These are phyloP conservation scores for Lindbergichthys nudifrons DNA, from an alignment of 2,797 vertebrate species.

Conservation along the genomic window DNA sequence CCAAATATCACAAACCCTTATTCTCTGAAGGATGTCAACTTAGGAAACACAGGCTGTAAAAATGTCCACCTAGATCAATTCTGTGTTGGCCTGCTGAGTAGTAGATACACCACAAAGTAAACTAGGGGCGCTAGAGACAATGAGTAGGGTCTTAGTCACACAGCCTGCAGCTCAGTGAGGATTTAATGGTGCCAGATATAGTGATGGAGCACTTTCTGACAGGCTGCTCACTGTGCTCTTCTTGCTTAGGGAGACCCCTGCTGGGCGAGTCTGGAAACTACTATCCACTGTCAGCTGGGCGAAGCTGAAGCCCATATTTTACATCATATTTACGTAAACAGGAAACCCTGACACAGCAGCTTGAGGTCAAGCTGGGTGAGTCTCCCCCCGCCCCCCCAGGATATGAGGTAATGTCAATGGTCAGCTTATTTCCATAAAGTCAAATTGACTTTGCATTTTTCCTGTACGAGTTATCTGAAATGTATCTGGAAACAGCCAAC, in stretches of 20 bases:
- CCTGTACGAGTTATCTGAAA: neutral
- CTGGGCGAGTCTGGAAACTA: slow-evolving; percentile 52
- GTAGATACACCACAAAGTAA: slow-evolving; percentile 48
- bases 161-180: slow-evolving; percentile 45
- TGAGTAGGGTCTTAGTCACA: slow-evolving; percentile 43
- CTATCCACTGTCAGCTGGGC: neutral
- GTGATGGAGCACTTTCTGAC: slow-evolving; percentile 53
- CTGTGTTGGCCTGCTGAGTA: slow-evolving; percentile 41
- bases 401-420: neutral
- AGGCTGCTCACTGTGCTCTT: slow-evolving; percentile 33
- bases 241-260: slow-evolving; percentile 63
- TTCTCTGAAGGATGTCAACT: slow-evolving; percentile 38
- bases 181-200: slow-evolving; percentile 39
- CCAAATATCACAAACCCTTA: slow-evolving; percentile 50
- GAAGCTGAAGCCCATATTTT: neutral
- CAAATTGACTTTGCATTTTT: neutral
- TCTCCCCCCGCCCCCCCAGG: fast-evolving
- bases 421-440: slow-evolving; percentile 14
- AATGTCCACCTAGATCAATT: slow-evolving; percentile 46
- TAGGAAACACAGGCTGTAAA: slow-evolving; percentile 37
- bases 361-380: neutral
- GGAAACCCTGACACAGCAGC: slow-evolving; percentile 14
- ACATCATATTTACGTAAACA: neutral
- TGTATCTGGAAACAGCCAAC: slow-evolving; percentile 5
- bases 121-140: slow-evolving; percentile 43